Conservation (phyloP, 2,888 invertebrate species). For the Dolichomitus sp. region DNA sequence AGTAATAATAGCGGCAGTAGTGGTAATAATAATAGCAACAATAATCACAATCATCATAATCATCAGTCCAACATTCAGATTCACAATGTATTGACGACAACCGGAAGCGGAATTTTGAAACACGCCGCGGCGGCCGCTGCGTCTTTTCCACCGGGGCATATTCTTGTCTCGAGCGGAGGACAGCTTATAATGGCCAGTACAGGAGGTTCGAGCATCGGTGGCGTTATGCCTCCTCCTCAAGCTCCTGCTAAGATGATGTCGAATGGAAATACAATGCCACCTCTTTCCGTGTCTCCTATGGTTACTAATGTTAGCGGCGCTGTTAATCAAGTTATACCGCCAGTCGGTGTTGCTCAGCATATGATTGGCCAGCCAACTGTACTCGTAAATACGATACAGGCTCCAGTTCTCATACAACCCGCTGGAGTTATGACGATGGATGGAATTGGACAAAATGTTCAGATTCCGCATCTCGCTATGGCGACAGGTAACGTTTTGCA, state of each 20-base stretch:
- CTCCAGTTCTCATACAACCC: constrained; percentile 93
- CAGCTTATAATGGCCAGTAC: constrained; percentile 91
- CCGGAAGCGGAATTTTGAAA: constrained; percentile 84
- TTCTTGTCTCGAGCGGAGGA: constrained; percentile 92
- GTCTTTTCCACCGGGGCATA: constrained; percentile 89
- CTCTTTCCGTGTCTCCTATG: constrained; percentile 89
- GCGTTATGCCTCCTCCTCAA: constrained; percentile 89
- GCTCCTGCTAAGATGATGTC: constrained; percentile 86
- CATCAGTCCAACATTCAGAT: constrained; percentile 81
- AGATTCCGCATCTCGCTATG: constrained; percentile 89
- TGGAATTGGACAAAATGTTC: constrained; percentile 90
- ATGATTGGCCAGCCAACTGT: constrained; percentile 93
- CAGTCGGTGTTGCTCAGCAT: constrained; percentile 89
- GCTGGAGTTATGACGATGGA: constrained; percentile 93
- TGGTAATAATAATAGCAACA: constrained; percentile 76
- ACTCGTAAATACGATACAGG: constrained; percentile 92
- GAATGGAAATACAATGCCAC: constrained; percentile 87
- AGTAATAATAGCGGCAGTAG: constrained; percentile 61
- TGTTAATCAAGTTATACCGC: constrained; percentile 90
- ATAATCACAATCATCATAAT: constrained; percentile 79
- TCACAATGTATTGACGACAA: constrained; percentile 82
- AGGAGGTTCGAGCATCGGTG: constrained; percentile 86
- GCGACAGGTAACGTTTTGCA: constrained; percentile 90
- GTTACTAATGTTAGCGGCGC: constrained; percentile 90
- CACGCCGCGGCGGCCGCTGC: constrained; percentile 74